Evolutionary conservation across 64 coral and sea anemone species (phyloP).

Genomic region (Pocillopora verrucosa): DNA sequence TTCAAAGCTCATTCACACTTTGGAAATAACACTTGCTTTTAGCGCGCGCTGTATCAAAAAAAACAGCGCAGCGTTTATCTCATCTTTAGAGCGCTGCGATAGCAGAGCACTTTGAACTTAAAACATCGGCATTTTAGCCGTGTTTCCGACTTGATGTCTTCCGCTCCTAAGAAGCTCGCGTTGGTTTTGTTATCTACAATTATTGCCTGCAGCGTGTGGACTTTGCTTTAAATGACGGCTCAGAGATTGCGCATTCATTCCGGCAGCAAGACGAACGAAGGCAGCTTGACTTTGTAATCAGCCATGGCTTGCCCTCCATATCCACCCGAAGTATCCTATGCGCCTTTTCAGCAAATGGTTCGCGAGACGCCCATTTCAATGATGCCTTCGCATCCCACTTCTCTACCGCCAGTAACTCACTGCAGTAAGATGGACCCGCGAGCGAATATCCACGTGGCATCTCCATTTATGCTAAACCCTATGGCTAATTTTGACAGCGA

Average conservation of each 20-base stretch:
- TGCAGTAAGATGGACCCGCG: slow-evolving; percentile 63
- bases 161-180: slow-evolving; percentile 25
- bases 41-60: slow-evolving; percentile 29
- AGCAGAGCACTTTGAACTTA: slow-evolving; percentile 38
- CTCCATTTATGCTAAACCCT: slow-evolving; percentile 52
- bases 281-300: background rate
- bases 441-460: slow-evolving; percentile 48
- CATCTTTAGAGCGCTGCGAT: slow-evolving; percentile 30
- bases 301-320: slow-evolving; percentile 47
- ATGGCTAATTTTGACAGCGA: slow-evolving; percentile 50
- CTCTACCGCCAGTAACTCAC: slow-evolving; percentile 37
- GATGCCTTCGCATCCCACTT: slow-evolving; percentile 38
- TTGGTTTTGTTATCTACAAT: slow-evolving; percentile 21
- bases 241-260: slow-evolving; percentile 30
- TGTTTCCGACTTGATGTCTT: slow-evolving; percentile 53
- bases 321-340: slow-evolving; percentile 49
- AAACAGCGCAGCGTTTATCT: slow-evolving; percentile 41
- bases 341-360: slow-evolving; percentile 42
- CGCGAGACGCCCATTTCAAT: slow-evolving; percentile 32
- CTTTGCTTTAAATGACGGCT: slow-evolving; percentile 35
- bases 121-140: slow-evolving; percentile 42
- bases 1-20: background rate
- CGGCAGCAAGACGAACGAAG: slow-evolving; percentile 1
- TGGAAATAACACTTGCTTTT: slow-evolving; percentile 18
- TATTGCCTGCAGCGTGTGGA: slow-evolving; percentile 37